Evolutionary conservation across 2,113 vertebrate genomes (phyloP), one percentile per base, ranked within the genome.

Genomic region (Gyps fulvus): DNA sequence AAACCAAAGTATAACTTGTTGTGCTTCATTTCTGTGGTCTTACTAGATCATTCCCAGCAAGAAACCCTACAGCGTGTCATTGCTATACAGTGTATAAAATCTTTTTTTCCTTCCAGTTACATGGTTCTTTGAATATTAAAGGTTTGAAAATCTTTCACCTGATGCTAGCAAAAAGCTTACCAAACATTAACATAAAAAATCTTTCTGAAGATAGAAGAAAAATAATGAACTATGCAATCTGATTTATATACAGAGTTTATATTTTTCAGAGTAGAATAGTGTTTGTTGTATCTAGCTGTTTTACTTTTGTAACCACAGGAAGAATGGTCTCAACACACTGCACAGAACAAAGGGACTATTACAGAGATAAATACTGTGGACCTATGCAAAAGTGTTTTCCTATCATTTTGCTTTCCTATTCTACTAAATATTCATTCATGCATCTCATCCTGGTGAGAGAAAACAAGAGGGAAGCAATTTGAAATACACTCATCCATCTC

Each of bases 351-450:
- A 76, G 8, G 2, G 5, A 72, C 14, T 73, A 25, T 57, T 77
- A 90, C 0, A 85, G 20, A 57, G 16, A 79, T 20, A 77, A 83
- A 73, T 67, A 86, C 9, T 49, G 13, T 52, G 21, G 21, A 70
- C 15, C 21, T 65, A 34, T 61, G 62, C 3, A 10, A 90, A 73
- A 69, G 12, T 32, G 11, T 50, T 4, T 52, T 92, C 20, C 26
- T 76, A 69, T 63, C 27, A 61, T 76, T 83, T 88, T 80, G 17
- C 7, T 83, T 90, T 88, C 54, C 2, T 15, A n/a, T 90, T 92
- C 71, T 78, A 66, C 49, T 94, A 87, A 83, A 91, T 89, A 95
- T 83, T 95, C 26, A 94, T 78, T 81, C 69, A 81, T 55, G 36
- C 59, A 38, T 81, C 29, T 89, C 50, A 87, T 89, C 32, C 26